A percentile compares a stretch with the other conserved stretches of the same genome.
Evolutionary conservation across 2,113 vertebrate genomes (phyloP).

Genomic region (Physeter macrocephalus): DNA sequence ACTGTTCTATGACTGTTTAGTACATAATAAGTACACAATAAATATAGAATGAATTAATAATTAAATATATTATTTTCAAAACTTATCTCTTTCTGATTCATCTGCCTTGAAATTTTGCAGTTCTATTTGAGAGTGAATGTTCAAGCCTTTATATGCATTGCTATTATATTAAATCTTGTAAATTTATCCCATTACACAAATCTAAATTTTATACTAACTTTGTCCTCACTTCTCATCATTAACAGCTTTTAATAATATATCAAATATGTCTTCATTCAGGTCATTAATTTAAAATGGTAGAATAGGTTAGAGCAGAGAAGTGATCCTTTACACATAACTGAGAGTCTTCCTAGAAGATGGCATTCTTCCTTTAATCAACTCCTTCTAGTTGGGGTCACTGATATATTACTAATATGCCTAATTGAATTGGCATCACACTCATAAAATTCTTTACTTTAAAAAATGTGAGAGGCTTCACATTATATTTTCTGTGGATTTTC

Average conservation of each 20-base stretch:
- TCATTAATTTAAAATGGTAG: background rate
- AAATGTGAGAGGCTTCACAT: background rate
- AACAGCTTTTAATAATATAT: background rate
- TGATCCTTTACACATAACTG: background rate
- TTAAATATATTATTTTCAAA: background rate
- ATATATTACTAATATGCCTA: background rate
- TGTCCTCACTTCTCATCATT: background rate
- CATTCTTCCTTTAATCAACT: constrained; percentile 25
- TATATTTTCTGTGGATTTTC: background rate
- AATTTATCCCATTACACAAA: background rate
- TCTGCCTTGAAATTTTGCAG: background rate
- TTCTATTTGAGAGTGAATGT: background rate
- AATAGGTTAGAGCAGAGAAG: background rate
- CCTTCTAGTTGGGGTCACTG: background rate
- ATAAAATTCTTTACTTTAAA: background rate
- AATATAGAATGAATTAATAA: background rate
- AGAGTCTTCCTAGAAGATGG: background rate
- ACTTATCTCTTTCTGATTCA: background rate
- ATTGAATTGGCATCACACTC: constrained; percentile 1
- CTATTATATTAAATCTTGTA: background rate
- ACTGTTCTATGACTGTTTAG: background rate
- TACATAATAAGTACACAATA: background rate
- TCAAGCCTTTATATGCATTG: background rate
- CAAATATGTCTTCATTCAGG: background rate
- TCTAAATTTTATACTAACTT: background rate